A percentile compares a stretch with the other conserved stretches of the same genome.
phyloP scores from a whole-genome alignment of 2,797 vertebrate species.

The Scolopax rusticola region DNA sequence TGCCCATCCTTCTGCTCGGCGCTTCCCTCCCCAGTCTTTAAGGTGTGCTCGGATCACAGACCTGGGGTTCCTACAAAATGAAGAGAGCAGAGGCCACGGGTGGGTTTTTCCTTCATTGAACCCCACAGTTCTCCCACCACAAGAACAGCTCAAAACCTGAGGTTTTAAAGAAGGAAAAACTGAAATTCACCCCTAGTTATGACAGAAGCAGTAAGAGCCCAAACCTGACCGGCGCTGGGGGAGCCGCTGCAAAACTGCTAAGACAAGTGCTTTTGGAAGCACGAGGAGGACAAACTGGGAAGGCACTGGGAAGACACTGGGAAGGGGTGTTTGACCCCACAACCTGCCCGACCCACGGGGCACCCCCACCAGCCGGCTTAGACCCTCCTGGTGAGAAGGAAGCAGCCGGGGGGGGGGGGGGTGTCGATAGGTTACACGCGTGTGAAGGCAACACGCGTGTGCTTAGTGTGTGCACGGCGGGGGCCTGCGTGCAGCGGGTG shows the following conservation, averaged over 20 bases:
- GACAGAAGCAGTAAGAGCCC: not conserved
- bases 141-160: not conserved
- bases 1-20: not conserved
- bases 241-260: not conserved
- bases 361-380: rapidly evolving
- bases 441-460: too few species aligned
- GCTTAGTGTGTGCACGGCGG: too few species aligned
- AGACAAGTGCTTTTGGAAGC: rapidly evolving
- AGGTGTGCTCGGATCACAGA: rapidly evolving
- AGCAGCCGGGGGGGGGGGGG: not conserved
- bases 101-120: not conserved
- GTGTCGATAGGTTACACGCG: too few species aligned
- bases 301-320: not conserved
- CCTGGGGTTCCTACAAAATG: not conserved
- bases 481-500: too few species aligned
- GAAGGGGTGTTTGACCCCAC: not conserved
- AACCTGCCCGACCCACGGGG: rapidly evolving
- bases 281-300: not conserved
- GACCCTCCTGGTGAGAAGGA: not conserved
- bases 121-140: not conserved
- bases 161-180: not conserved
- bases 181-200: rapidly evolving
- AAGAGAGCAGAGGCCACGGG: not conserved
- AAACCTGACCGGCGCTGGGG: not conserved
- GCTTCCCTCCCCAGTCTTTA: not conserved